phyloP scores from a whole-genome alignment of 2,797 vertebrate species.

The Propithecus deckenii region DNA sequence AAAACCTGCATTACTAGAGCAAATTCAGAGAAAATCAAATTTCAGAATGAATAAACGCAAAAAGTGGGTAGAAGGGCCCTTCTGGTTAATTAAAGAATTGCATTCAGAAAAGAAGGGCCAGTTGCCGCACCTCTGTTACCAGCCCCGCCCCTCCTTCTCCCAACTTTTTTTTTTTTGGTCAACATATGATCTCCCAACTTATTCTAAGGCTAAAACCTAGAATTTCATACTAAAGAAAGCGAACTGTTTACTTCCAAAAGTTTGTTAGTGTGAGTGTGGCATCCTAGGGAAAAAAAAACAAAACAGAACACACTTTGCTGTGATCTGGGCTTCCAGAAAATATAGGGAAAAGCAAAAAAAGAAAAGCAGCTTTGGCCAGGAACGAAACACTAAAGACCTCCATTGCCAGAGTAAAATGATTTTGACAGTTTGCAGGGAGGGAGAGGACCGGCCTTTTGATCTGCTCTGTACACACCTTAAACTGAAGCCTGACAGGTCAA shows the following conservation, averaged over 20 bases:
- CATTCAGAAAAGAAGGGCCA: background rate
- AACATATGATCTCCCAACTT: background rate
- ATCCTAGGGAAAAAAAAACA: background rate
- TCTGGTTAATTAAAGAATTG: background rate
- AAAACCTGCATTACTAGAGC: background rate
- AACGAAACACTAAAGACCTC: background rate
- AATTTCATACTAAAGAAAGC: conserved; percentile 6
- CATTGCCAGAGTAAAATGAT: background rate
- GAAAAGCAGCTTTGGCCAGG: background rate
- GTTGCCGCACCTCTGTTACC: background rate
- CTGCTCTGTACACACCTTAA: background rate
- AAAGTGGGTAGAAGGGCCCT: background rate
- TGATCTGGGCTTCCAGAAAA: conserved; percentile 4
- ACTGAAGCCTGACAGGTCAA: background rate
- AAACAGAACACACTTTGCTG: background rate
- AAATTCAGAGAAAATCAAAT: conserved; percentile 48
- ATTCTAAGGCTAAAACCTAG: background rate
- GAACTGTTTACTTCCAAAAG: background rate
- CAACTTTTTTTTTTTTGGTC: background rate
- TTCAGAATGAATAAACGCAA: conserved; percentile 33
- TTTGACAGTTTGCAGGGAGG: background rate
- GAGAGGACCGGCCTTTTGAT: background rate
- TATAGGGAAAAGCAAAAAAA: background rate
- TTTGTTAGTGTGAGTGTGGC: background rate
- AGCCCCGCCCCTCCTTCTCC: background rate